A percentile compares a stretch with the other conserved stretches of the same genome.
Evolutionary conservation across 2,797 vertebrate genomes (phyloP).

Genomic region (Rhodeus uyekii): DNA sequence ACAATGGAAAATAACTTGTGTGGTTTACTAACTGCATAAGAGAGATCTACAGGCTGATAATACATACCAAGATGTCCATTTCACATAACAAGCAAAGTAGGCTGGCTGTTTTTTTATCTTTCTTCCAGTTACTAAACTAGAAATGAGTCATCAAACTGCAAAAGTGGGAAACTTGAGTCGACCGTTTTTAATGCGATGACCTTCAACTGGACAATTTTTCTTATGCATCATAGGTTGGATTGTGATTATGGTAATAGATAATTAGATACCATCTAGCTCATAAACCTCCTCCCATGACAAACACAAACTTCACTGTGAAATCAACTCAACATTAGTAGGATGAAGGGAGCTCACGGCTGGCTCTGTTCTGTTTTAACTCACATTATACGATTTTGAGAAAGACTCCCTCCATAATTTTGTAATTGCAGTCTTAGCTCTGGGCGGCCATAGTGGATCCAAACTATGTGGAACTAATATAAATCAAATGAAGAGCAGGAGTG

Average conservation of each 20-base stretch:
- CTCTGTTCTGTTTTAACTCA: constrained; percentile 27
- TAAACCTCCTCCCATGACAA: constrained; percentile 24
- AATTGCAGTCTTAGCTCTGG: constrained; percentile 38
- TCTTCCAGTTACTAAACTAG: not conserved
- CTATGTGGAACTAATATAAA: constrained; percentile 48
- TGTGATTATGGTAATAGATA: constrained; percentile 25
- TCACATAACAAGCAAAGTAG: not conserved
- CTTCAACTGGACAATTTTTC: not conserved
- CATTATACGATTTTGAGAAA: constrained; percentile 21
- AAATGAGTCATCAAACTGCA: not conserved
- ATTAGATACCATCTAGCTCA: not conserved
- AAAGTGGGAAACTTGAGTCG: constrained; percentile 3
- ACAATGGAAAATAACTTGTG: not conserved
- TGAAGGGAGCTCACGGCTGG: constrained; percentile 23
- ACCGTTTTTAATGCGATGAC: not conserved
- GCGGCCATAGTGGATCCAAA: not conserved
- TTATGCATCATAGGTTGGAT: not conserved
- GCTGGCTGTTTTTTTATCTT: not conserved
- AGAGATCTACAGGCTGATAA: not conserved
- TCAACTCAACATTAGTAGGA: constrained; percentile 33
- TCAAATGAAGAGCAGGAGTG: not conserved
- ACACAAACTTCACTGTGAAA: constrained; percentile 31
- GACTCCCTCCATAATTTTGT: constrained; percentile 24
- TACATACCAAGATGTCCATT: not conserved
- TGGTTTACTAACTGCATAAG: not conserved